Conservation (phyloP, 2,113 vertebrate species). For the Ascaphus truei region DNA sequence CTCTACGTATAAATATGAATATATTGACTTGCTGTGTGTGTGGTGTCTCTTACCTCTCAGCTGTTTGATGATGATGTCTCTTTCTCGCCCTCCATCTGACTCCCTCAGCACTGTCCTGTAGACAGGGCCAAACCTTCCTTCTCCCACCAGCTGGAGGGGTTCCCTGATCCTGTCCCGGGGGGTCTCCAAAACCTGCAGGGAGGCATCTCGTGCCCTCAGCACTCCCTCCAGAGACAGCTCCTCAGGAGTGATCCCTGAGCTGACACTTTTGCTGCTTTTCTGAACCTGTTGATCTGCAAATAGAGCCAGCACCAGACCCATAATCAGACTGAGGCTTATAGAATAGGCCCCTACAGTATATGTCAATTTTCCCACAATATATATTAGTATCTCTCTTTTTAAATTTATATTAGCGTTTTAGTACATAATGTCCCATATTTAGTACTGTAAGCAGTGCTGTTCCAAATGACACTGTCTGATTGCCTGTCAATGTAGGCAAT, state of each 20-base stretch:
- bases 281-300: not conserved
- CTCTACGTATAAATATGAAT: too few relatives aligned
- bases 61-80: conserved; percentile 1
- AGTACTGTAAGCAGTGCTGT: too few relatives aligned
- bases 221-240: conserved; percentile 51
- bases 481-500: too few relatives aligned
- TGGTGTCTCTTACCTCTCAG: conserved; percentile 18
- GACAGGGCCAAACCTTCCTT: conserved; percentile 47
- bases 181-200: conserved; percentile 53
- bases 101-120: conserved; percentile 45
- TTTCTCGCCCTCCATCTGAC: not conserved
- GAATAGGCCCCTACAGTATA: too few relatives aligned
- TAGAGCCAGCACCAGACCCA: too few relatives aligned
- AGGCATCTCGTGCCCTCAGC: conserved; percentile 33
- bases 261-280: not conserved
- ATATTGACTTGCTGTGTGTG: too few relatives aligned
- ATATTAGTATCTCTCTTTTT: too few relatives aligned
- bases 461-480: too few relatives aligned
- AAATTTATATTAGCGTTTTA: too few relatives aligned
- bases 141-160: conserved; percentile 35
- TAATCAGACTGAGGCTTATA: too few relatives aligned
- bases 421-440: too few relatives aligned
- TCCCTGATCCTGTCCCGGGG: conserved; percentile 52
- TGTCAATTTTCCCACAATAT: too few relatives aligned
- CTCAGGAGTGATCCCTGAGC: conserved; percentile 39